These are phyloP conservation scores for Nephrotoma flavescens DNA, from an alignment of 2,888 invertebrate species.

Conservation along the genomic window DNA sequence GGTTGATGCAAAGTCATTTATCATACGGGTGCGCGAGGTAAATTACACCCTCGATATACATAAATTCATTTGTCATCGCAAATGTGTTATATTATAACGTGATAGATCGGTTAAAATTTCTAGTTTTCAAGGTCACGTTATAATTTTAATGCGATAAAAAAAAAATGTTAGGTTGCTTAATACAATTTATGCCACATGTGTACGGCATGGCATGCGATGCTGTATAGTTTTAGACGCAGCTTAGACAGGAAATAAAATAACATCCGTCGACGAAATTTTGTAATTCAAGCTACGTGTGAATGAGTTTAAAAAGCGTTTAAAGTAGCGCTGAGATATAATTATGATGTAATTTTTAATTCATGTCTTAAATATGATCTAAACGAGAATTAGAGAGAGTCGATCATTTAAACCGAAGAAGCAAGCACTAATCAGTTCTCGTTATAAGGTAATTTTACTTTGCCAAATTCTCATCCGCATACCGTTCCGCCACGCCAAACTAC, in stretches of 20 bases:
- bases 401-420: too few relatives aligned
- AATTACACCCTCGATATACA: background rate
- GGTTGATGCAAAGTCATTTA: background rate
- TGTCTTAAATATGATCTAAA: too few relatives aligned
- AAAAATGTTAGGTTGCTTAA: background rate
- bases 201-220: background rate
- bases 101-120: background rate
- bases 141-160: background rate
- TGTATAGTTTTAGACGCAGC: background rate
- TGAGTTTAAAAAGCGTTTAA: background rate
- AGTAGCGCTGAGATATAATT: too few relatives aligned
- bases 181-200: background rate
- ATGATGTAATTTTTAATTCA: too few relatives aligned
- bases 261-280: background rate
- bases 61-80: background rate
- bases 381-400: too few relatives aligned
- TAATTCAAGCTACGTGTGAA: background rate
- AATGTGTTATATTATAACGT: background rate
- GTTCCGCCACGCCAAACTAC: too few relatives aligned
- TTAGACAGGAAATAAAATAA: background rate
- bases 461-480: too few relatives aligned
- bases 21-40: background rate
- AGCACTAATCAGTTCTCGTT: too few relatives aligned
- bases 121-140: background rate
- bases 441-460: too few relatives aligned